Evolutionary conservation across 2,113 vertebrate genomes (phyloP), one percentile per base, ranked within the genome.

Genomic region (Periophthalmodon schlosseri): DNA sequence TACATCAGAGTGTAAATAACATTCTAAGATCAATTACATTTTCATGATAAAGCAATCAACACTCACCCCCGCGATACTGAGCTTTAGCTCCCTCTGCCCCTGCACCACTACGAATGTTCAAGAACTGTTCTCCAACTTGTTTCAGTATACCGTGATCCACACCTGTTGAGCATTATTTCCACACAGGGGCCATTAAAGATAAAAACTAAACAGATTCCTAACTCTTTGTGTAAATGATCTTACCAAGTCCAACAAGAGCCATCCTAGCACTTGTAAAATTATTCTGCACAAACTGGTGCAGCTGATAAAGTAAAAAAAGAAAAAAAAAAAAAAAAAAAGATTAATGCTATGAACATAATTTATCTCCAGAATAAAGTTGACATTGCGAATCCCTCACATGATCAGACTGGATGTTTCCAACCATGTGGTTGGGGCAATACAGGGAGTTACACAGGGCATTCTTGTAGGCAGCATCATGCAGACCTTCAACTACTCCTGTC

Each of bases 241-340:
- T 93, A 99, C 98, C 97, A 71, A 98, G 90, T 85, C 97, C 97
- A 77, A 99, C 92, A 36, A 99, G 95, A 75, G 97, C 97, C 96
- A 99, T 99, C 86, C 97, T 94, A 14, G 94, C 87, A 77, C 96
- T 99, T 69, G 96, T 99, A 74, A 94, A 94, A 68, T 94, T 91
- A 76, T 93, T 91, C 76, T 94, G 89, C 81, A 94, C 87, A 83
- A 92, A 94, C 18, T 90, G 87, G 58, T 94, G 93, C 68, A 94
- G 81, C 93, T 94, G 72, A 15, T 63, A 1, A 69, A 2, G 33
- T 1, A 15, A 56, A 76, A 10, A 73, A 49, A 21, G 39, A 28
- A 2, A 20, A 50, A 58, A 7, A n/a, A 12, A 61, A 10, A 28
- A 28, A 28, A 60, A 3, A 7, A 18, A 57, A 36, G 6, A 66